Conservation (phyloP, 2,888 invertebrate species). For the Watsonalla binaria region DNA sequence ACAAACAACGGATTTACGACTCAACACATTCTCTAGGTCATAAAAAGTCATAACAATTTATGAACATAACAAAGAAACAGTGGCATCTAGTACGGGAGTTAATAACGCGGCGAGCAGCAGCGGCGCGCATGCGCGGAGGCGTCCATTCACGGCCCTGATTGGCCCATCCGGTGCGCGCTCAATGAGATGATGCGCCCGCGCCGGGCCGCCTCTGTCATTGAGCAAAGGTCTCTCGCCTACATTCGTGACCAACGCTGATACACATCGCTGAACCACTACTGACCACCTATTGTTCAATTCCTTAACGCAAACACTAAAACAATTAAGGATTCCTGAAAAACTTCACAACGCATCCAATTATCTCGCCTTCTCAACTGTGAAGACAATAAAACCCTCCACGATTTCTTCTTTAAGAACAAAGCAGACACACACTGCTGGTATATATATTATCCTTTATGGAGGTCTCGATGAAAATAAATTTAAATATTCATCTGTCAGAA, state of each 20-base stretch:
- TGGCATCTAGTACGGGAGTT: constrained; percentile 66
- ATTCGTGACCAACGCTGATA: constrained; percentile 53
- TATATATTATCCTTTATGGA: neutral
- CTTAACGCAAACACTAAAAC: constrained; percentile 16
- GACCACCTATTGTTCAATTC: constrained; percentile 28
- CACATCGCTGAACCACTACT: constrained; percentile 44
- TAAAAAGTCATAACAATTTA: constrained; percentile 72
- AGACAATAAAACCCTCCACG: neutral
- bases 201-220: constrained; percentile 65
- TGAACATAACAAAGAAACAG: constrained; percentile 69
- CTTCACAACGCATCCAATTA: constrained; percentile 5
- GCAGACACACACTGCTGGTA: neutral
- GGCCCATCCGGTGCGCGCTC: constrained; percentile 77
- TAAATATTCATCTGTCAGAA: constrained; percentile 28
- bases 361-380: neutral
- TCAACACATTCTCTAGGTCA: constrained; percentile 58
- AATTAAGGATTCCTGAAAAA: constrained; percentile 10
- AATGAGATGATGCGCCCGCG: constrained; percentile 76
- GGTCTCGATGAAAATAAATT: neutral
- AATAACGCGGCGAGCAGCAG: constrained; percentile 56
- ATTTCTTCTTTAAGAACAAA: neutral
- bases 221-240: constrained; percentile 76
- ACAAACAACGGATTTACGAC: constrained; percentile 60
- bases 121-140: constrained; percentile 63
- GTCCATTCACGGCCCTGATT: constrained; percentile 78